These are phyloP conservation scores for Dermolepida albohirtum DNA, from an alignment of 2,888 invertebrate genomes.

Conservation along the genomic window DNA sequence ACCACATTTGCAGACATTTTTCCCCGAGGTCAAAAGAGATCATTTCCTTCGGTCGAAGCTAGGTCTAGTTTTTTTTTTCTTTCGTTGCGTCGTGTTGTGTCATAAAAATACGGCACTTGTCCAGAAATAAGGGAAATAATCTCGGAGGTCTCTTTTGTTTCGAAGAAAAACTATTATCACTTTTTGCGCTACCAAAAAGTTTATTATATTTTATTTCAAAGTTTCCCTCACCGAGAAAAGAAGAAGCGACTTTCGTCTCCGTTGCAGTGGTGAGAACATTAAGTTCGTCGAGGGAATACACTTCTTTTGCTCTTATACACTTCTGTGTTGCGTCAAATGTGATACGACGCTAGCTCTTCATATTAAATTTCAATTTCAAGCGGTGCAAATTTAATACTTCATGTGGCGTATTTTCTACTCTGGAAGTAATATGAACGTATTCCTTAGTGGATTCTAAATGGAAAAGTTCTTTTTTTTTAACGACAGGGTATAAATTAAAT, in stretches of 20 bases:
- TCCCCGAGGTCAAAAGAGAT: no score
- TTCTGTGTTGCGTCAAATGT: no score
- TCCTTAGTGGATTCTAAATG: no score
- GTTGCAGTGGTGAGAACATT: conserved; percentile 1
- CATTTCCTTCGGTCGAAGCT: no score
- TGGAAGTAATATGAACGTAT: no score
- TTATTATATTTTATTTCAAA: conserved; percentile 8
- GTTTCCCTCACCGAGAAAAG: neutral
- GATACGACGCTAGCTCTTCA: no score
- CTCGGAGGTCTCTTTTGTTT: conserved; percentile 17
- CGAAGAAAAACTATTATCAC: conserved; percentile 31
- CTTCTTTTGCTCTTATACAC: no score
- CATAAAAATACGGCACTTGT: conserved; percentile 25
- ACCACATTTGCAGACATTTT: no score
- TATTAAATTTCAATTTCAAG: conserved; percentile 1
- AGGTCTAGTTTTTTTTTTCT: no score
- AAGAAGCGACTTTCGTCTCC: neutral
- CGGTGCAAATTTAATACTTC: conserved; percentile 12
- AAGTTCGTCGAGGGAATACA: no score
- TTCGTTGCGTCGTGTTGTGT: conserved; percentile 1
- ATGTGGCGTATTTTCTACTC: neutral
- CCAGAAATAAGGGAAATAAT: conserved; percentile 10
- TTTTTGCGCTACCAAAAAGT: conserved; percentile 9
- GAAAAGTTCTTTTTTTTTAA: no score
- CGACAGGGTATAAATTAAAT: no score